These are phyloP conservation scores for Drosophila pseudoobscura DNA, from an alignment of 1,140 invertebrate genomes.

Conservation along the genomic window DNA sequence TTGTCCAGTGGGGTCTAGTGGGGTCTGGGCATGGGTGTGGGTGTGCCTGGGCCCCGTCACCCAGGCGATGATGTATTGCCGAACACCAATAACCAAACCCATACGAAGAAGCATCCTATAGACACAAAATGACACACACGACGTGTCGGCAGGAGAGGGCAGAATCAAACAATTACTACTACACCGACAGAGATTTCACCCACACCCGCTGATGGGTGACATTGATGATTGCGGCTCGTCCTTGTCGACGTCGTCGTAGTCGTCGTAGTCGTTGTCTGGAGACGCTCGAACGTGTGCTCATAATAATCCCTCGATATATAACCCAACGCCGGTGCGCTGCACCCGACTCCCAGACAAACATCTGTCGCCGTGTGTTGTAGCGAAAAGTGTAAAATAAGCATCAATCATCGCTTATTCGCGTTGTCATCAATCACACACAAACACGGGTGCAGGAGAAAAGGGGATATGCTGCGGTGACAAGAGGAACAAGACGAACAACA, in stretches of 20 bases:
- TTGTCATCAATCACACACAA: slow-evolving; percentile 78
- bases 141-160: slow-evolving; percentile 18
- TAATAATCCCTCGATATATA: slow-evolving; percentile 64
- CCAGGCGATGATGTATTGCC: slow-evolving; percentile 74
- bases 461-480: slow-evolving; percentile 55
- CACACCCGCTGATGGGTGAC: slow-evolving; percentile 38
- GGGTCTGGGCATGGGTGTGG: not conserved
- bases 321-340: no score
- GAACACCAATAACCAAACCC: slow-evolving; percentile 71
- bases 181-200: slow-evolving; percentile 54
- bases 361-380: slow-evolving; percentile 77
- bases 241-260: slow-evolving; percentile 18
- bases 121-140: slow-evolving; percentile 14
- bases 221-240: slow-evolving; percentile 72
- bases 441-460: slow-evolving; percentile 6
- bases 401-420: slow-evolving; percentile 83
- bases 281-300: slow-evolving; percentile 76
- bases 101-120: slow-evolving; percentile 49
- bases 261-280: slow-evolving; percentile 56
- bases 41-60: slow-evolving; percentile 25
- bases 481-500: slow-evolving; percentile 6
- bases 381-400: slow-evolving; percentile 82
- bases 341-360: slow-evolving; percentile 59
- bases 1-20: slow-evolving; percentile 29
- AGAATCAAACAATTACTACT: slow-evolving; percentile 71